A percentile compares a stretch with the other conserved stretches of the same genome.
Conservation (phyloP, 1,140 invertebrate species). For the Sweltsa coloradensis region DNA sequence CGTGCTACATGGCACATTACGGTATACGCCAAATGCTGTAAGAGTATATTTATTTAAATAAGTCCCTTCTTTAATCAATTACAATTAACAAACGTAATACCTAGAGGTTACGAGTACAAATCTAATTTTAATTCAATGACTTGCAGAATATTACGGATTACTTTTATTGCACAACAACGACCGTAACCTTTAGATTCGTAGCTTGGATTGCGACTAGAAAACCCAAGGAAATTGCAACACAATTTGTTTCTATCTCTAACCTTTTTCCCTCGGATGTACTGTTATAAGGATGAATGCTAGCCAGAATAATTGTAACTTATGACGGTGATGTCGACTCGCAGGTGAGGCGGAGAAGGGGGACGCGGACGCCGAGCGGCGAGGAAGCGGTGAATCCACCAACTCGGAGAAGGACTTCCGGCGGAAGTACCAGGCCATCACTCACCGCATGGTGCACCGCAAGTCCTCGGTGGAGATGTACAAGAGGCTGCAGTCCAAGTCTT, state of each 20-base stretch:
- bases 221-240: not conserved
- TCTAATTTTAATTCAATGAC: too few species aligned
- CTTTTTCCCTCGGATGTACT: not conserved
- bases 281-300: too few species aligned
- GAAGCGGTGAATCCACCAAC: conserved; percentile 58
- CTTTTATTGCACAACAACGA: too few species aligned
- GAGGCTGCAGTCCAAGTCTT: conserved; percentile 66
- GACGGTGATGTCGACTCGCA: not conserved
- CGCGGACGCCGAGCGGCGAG: conserved; percentile 29
- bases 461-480: conserved; percentile 86
- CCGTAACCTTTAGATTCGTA: not conserved
- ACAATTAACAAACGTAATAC: too few species aligned
- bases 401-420: conserved; percentile 78
- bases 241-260: not conserved
- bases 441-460: conserved; percentile 80
- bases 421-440: conserved; percentile 74
- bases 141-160: too few species aligned
- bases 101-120: too few species aligned
- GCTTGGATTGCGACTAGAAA: not conserved
- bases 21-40: too few species aligned
- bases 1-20: too few species aligned
- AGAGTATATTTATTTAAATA: too few species aligned
- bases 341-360: conserved; percentile 1
- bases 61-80: too few species aligned
- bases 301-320: not conserved